Evolutionary conservation across 2,113 vertebrate species (phyloP), one percentile per base, ranked within the genome.

Genomic region (Canis aureus): DNA sequence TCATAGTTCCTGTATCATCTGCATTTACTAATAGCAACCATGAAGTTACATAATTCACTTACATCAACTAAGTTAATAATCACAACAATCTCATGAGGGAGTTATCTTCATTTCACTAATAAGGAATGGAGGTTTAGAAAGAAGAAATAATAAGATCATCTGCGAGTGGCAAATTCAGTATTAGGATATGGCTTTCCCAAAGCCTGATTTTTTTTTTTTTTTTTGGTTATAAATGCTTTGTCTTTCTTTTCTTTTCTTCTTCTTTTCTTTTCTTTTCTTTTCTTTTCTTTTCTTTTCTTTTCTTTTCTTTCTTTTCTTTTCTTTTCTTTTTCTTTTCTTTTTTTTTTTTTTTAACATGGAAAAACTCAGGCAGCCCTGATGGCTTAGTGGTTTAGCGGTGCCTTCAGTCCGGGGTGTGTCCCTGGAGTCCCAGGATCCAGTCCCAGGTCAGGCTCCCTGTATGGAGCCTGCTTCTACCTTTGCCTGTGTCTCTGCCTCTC

Each of bases 201-300:
- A 82, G 15, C 6, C 73, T 76, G 43, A 12, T 8, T n/a, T 16
- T n/a, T 43, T 43, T 49, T 49, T 43, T 49, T 49, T 74, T 43
- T 74, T 53, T 29, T 85, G 73, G 51, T 89, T 94, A 43, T 49
- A 97, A 93, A 92, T 27, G 51, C n/a, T 98, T 97, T 90, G 89
- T 59, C 49, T 51, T 64, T 88, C 83, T 69, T 20, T 89, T 55
- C 43, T 43, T 43, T 43, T 43, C 5, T 43, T 43, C 7, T 43
- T 43, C 43, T 43, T 43, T 43, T 43, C 43, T 43, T 43, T 43
- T 43, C 5, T 7, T 43, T 43, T 43, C 5, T 7, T 43, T 43
- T 43, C 43, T 43, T 43, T 43, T 38, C 4, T 38, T 94, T 78
- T 79, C 87, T 32, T 32, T 43, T 43, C 43, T 43, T 43, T 43